Conservation (phyloP, 1,140 invertebrate genomes). For the Drosophila melanogaster region DNA sequence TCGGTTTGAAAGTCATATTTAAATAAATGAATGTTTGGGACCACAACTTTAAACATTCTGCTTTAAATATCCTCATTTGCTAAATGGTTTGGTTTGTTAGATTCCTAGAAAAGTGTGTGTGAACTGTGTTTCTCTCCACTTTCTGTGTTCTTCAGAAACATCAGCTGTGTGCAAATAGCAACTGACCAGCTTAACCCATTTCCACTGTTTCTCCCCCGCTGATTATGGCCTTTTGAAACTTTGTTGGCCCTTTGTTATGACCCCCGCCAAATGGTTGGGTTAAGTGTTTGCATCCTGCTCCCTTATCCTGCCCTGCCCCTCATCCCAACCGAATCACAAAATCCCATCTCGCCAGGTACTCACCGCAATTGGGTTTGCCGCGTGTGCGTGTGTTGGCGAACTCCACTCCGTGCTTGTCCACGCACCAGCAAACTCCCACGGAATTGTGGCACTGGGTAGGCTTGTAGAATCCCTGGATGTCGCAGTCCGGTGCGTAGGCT, state of each 20-base stretch:
- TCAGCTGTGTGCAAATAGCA: constrained; percentile 2
- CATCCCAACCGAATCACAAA: background rate
- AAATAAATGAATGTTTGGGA: background rate
- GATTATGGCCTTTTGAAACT: constrained; percentile 24
- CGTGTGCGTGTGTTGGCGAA: constrained; percentile 92
- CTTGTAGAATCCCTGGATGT: constrained; percentile 93
- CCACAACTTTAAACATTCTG: no score
- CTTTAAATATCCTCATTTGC: background rate
- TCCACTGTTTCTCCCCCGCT: constrained; percentile 3
- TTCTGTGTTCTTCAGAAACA: background rate
- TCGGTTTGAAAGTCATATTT: background rate
- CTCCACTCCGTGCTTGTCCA: constrained; percentile 96
- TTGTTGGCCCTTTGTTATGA: constrained; percentile 28
- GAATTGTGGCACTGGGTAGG: constrained; percentile 93
- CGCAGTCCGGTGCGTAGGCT: constrained; percentile 93
- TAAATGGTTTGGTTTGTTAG: background rate
- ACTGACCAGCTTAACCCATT: constrained; percentile 33
- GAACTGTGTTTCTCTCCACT: background rate
- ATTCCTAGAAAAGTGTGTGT: background rate
- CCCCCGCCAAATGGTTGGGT: constrained; percentile 34
- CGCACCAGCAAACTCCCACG: constrained; percentile 95
- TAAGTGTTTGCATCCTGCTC: constrained; percentile 32
- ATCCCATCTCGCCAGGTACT: constrained; percentile 73
- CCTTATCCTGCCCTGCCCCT: no score
- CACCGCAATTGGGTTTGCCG: constrained; percentile 94